phyloP scores from a whole-genome alignment of 1,140 invertebrate genomes.

The Lithobius niger region DNA sequence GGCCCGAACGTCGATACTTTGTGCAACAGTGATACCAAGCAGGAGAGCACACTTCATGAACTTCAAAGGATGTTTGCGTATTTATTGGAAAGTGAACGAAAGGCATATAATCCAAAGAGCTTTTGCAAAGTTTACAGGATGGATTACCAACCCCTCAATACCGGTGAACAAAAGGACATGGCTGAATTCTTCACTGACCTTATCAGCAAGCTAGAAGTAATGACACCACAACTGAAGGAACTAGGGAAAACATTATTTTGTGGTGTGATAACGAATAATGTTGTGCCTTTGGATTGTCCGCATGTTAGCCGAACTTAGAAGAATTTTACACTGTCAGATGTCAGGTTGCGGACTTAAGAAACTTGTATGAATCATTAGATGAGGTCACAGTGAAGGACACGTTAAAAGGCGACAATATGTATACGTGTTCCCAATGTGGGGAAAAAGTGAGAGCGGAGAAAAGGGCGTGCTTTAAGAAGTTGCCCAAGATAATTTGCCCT shows the following conservation, averaged over 20 bases:
- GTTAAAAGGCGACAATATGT: slow-evolving; percentile 93
- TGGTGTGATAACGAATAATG: slow-evolving; percentile 84
- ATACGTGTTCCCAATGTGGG: slow-evolving; percentile 87
- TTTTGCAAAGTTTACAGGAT: slow-evolving; percentile 95
- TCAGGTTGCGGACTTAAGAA: slow-evolving; percentile 91
- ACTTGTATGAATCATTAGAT: slow-evolving; percentile 84
- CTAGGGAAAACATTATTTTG: slow-evolving; percentile 84
- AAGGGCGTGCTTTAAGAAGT: slow-evolving; percentile 83
- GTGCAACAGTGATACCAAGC: slow-evolving; percentile 50
- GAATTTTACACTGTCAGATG: slow-evolving; percentile 93
- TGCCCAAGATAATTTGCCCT: slow-evolving; percentile 85
- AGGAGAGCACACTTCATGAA: slow-evolving; percentile 67
- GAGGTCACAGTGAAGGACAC: slow-evolving; percentile 94
- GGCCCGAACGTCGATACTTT: slow-evolving; percentile 64
- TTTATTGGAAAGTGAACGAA: slow-evolving; percentile 80
- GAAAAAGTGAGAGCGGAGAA: slow-evolving; percentile 90
- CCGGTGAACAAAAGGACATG: slow-evolving; percentile 96
- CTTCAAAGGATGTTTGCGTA: slow-evolving; percentile 92
- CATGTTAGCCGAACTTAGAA: slow-evolving; percentile 86
- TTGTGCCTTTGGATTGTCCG: slow-evolving; percentile 83
- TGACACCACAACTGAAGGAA: slow-evolving; percentile 78
- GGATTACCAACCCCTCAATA: slow-evolving; percentile 90
- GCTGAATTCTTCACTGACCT: slow-evolving; percentile 95
- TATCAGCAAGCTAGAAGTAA: slow-evolving; percentile 89
- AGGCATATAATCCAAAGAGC: slow-evolving; percentile 85